phyloP scores from a whole-genome alignment of 2,797 vertebrate genomes.

The Alca torda region DNA sequence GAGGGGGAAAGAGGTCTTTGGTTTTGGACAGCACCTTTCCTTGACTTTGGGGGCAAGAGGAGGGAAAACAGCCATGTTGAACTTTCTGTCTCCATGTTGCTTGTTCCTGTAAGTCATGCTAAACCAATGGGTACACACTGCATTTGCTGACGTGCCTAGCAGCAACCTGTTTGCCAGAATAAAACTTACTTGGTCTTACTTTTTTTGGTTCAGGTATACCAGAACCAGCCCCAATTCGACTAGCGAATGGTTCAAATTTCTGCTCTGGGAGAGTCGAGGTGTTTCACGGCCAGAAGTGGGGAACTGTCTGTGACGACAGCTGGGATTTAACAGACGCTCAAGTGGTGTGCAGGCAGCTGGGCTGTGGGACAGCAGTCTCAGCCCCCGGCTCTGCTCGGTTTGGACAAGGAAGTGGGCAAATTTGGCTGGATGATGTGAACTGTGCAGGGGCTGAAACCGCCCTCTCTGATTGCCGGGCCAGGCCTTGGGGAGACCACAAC shows the following conservation, averaged over 20 bases:
- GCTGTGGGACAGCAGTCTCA: slow-evolving; percentile 2
- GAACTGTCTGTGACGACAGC: slow-evolving; percentile 50
- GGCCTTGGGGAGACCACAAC: not conserved
- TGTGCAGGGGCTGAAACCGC: not conserved
- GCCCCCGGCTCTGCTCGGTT: not conserved
- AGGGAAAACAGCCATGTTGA: not conserved
- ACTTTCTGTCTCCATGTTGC: not conserved
- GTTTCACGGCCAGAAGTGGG: slow-evolving; percentile 37
- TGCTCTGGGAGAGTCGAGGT: slow-evolving; percentile 65
- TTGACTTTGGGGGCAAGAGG: not conserved
- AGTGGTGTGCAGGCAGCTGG: slow-evolving; percentile 64
- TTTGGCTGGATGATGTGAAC: not conserved
- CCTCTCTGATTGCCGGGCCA: not conserved
- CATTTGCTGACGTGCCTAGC: not conserved
- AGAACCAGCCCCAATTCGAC: not conserved
- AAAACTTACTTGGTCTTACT: not conserved
- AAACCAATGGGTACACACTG: not conserved
- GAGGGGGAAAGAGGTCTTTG: not conserved
- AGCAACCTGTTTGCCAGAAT: not conserved
- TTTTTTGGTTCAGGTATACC: not conserved
- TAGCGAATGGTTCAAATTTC: not conserved
- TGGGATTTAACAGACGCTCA: slow-evolving; percentile 61
- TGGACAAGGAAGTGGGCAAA: not conserved
- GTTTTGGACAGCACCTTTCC: not conserved
- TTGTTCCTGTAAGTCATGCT: not conserved